Percentiles rank a stretch among this genome's conserved stretches.
Conservation (phyloP, 2,113 vertebrate species). For the Varanus salvator region DNA sequence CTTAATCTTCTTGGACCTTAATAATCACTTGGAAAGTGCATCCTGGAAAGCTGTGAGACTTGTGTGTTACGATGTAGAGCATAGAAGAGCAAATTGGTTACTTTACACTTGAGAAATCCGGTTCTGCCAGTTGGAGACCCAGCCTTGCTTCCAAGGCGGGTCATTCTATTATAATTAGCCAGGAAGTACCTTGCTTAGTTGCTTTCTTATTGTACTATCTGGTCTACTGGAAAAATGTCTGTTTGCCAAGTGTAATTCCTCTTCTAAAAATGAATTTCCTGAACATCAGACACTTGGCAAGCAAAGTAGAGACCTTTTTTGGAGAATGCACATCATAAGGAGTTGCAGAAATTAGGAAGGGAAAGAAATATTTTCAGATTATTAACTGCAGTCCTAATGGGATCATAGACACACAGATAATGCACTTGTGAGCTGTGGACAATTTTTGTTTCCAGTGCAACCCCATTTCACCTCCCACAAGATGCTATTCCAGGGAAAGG, state of each 20-base stretch:
- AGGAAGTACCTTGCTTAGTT: conserved; percentile 70
- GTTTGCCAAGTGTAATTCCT: not conserved
- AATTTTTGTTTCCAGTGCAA: not conserved
- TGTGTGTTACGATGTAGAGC: conserved; percentile 48
- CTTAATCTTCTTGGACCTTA: conserved; percentile 50
- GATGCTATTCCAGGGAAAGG: not conserved
- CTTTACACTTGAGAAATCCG: conserved; percentile 80
- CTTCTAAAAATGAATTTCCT: not conserved
- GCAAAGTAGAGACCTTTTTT: not conserved
- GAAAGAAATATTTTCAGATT: not conserved
- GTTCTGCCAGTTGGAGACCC: conserved; percentile 79
- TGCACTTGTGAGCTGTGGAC: not conserved
- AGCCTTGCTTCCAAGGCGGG: conserved; percentile 78
- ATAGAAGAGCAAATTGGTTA: conserved; percentile 64
- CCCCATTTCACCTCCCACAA: not conserved
- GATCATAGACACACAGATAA: not conserved
- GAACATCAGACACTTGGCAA: not conserved
- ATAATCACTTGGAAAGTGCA: conserved; percentile 45
- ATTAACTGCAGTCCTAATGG: not conserved
- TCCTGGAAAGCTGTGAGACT: conserved; percentile 56
- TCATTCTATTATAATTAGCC: conserved; percentile 54
- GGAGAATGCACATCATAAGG: not conserved
- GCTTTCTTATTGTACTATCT: conserved; percentile 11
- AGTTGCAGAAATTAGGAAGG: not conserved
- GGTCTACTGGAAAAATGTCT: conserved; percentile 7